Evolutionary conservation across 2,113 vertebrate species (phyloP).

Genomic region (Meriones unguiculatus): DNA sequence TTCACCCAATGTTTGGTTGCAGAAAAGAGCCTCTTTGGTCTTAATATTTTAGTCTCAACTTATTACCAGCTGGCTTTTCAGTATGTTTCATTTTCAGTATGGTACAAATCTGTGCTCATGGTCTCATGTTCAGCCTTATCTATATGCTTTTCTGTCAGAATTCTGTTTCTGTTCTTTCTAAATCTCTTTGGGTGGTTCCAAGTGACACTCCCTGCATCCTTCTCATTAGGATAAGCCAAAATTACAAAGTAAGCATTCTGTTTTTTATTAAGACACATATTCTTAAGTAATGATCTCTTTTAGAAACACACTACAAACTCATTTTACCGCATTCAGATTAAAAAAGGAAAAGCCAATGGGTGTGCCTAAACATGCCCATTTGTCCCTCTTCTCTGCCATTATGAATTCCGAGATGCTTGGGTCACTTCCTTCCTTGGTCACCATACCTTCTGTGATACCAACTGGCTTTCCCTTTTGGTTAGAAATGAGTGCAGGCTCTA

Average conservation of each 20-base stretch:
- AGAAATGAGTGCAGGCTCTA: slow-evolving; percentile 60
- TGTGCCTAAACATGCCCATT: slow-evolving; percentile 55
- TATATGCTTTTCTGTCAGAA: neutral
- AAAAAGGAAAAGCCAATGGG: slow-evolving; percentile 29
- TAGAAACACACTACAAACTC: slow-evolving; percentile 56
- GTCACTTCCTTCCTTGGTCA: slow-evolving; percentile 62
- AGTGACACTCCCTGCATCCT: slow-evolving; percentile 43
- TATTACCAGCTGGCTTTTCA: neutral
- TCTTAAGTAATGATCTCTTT: slow-evolving; percentile 53
- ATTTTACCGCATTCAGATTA: slow-evolving; percentile 49
- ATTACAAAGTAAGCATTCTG: slow-evolving; percentile 69
- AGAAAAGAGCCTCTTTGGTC: neutral
- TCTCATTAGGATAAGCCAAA: slow-evolving; percentile 69
- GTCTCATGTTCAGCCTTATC: neutral
- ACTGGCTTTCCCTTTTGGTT: slow-evolving; percentile 76
- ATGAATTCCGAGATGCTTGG: slow-evolving; percentile 68
- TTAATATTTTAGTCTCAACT: slow-evolving; percentile 38
- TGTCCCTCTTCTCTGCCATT: slow-evolving; percentile 52
- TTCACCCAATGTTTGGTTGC: too few species aligned
- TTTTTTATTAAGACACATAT: slow-evolving; percentile 48
- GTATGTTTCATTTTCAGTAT: neutral
- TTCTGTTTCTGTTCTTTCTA: slow-evolving; percentile 62
- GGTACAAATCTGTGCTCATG: neutral
- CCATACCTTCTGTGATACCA: slow-evolving; percentile 67
- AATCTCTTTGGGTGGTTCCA: slow-evolving; percentile 8